Evolutionary conservation across 2,113 vertebrate genomes (phyloP), one percentile per base, ranked within the genome.

Genomic region (Pterocles burchelli): DNA sequence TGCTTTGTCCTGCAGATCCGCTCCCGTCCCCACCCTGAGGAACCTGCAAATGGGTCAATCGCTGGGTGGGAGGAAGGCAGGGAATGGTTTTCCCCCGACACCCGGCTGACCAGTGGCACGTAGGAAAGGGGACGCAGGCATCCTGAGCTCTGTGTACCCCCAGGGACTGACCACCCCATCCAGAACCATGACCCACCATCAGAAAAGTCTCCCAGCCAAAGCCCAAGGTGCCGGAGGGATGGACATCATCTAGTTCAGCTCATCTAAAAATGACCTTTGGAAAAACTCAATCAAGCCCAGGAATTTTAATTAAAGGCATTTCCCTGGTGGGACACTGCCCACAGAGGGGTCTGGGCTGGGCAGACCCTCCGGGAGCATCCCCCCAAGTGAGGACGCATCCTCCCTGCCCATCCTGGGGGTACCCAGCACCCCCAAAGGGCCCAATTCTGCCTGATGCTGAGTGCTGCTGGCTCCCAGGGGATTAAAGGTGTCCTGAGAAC

Each of bases 401-500:
- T 75, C 80, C 2, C 65, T 6, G 70, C 79, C 58, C 13, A 26
- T 5, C 54, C 82, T 3, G 5, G 78, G 36, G 78, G 73, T 66
- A 51, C 68, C 29, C 29, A 2, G 62, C 41, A 70, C 48, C 0
- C 0, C 17, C 2, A 3, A 29, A 29, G 70, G 22, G 58, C 16
- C 19, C 54, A 6, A 3, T 33, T 7, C 88, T 72, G 94, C 88
- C 72, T 2, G 6, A 22, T 25, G 48, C 89, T 7, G 70, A 85
- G 54, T 13, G 1, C 65, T 45, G 15, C 38, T 82, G 65, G 78
- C 76, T 86, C 93, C 62, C 34, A 0, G 84, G 59, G 91, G 87
- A 95, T 96, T 96, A 95, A 81, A 93, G 38, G 51, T 75, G 91
- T 74, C 90, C 92, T 57, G 93, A 77, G 93, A 95, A 93, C 89